phyloP scores from a whole-genome alignment of 2,888 invertebrate genomes.

The Eristalis intricaria region DNA sequence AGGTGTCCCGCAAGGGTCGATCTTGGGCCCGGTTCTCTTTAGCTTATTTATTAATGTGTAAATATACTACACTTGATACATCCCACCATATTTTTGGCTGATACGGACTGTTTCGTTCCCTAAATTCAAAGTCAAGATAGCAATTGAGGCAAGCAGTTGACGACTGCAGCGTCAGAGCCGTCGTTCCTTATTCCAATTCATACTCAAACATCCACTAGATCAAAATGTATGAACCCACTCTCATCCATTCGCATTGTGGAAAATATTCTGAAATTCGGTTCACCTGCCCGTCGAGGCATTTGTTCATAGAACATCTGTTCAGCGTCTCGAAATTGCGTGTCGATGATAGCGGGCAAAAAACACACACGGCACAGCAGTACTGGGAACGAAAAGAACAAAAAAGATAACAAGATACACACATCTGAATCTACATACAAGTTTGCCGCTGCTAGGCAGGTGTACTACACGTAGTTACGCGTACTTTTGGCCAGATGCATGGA shows the following conservation, averaged over 20 bases:
- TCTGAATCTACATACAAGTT: background rate
- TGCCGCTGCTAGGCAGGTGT: constrained; percentile 16
- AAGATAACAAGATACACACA: background rate
- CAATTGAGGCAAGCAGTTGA: too few species aligned
- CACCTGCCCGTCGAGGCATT: background rate
- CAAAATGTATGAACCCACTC: background rate
- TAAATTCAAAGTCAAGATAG: too few species aligned
- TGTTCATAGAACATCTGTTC: constrained; percentile 34
- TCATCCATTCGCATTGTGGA: background rate
- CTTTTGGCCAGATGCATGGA: constrained; percentile 47
- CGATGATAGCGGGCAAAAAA: background rate
- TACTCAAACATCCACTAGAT: background rate
- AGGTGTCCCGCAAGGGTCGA: too few species aligned
- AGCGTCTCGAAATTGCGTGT: constrained; percentile 39
- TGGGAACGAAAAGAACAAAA: background rate
- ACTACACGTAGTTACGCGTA: constrained; percentile 17
- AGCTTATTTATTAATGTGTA: too few species aligned
- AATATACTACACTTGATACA: too few species aligned
- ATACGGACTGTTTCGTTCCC: too few species aligned
- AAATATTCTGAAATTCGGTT: background rate
- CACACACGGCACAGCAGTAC: background rate
- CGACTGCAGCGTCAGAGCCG: background rate
- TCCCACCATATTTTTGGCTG: too few species aligned
- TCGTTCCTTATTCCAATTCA: background rate
- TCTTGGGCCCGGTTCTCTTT: too few species aligned